These are phyloP conservation scores for Himalopsyche tibetana DNA, from an alignment of 2,888 invertebrate genomes.

Conservation along the genomic window DNA sequence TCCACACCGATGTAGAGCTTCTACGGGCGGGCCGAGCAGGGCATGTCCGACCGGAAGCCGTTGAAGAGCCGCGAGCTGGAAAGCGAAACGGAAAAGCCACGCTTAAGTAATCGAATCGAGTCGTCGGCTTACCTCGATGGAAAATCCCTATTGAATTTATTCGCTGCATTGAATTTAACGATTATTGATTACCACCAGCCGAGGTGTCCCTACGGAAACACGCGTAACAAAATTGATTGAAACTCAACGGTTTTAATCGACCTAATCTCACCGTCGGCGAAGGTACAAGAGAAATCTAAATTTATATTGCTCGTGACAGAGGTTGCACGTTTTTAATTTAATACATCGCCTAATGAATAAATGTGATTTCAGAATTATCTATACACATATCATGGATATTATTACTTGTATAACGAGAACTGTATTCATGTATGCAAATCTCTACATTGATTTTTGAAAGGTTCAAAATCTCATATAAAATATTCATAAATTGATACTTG, in stretches of 20 bases:
- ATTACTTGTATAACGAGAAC: no score
- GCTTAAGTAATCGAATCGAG: conserved; percentile 37
- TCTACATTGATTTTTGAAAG: no score
- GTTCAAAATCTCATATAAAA: no score
- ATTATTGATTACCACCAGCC: conserved; percentile 5
- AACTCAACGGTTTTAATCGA: neutral
- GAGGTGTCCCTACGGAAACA: conserved; percentile 2
- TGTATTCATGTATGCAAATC: no score
- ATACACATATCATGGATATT: no score
- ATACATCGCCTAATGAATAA: no score
- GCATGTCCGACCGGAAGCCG: conserved; percentile 13
- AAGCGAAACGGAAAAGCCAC: conserved; percentile 31
- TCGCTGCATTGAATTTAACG: conserved; percentile 42
- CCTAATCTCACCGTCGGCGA: neutral
- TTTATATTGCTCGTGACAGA: neutral
- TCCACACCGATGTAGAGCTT: conserved; percentile 37
- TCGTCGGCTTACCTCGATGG: conserved; percentile 15
- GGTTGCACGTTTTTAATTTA: neutral
- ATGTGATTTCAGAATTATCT: no score
- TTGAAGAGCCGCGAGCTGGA: conserved; percentile 17
- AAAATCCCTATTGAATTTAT: conserved; percentile 38
- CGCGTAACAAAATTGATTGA: conserved; percentile 17
- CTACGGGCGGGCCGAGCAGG: neutral
- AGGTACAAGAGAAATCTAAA: neutral
- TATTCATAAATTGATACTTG: no score